phyloP scores from a whole-genome alignment of 2,888 invertebrate species.

The Hirtodrosophila histrioides region DNA sequence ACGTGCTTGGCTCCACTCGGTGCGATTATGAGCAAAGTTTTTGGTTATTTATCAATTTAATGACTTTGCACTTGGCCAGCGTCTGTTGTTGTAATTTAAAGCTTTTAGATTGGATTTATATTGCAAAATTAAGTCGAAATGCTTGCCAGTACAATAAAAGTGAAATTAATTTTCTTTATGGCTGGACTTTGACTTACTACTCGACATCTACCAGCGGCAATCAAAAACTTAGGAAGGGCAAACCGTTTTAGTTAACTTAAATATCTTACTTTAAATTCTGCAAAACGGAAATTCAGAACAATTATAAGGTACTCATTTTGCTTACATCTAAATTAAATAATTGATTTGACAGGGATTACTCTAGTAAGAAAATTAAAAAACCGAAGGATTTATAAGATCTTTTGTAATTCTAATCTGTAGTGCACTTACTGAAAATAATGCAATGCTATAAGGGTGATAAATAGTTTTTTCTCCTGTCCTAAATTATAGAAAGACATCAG shows the following conservation, averaged over 20 bases:
- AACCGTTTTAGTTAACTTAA: background rate
- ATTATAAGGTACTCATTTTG: too few relatives aligned
- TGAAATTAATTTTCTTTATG: conserved; percentile 60
- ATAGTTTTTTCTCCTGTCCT: too few relatives aligned
- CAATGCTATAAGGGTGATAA: too few relatives aligned
- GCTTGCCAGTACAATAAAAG: conserved; percentile 40
- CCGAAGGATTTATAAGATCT: too few relatives aligned
- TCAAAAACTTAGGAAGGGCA: conserved; percentile 1
- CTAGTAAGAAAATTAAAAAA: too few relatives aligned
- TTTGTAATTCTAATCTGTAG: too few relatives aligned
- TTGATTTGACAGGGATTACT: background rate
- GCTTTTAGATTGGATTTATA: conserved; percentile 69
- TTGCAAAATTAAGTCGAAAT: conserved; percentile 58
- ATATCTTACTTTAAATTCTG: background rate
- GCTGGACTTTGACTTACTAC: conserved; percentile 36
- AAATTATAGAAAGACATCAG: too few relatives aligned
- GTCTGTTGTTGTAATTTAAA: conserved; percentile 52
- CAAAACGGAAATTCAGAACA: too few relatives aligned
- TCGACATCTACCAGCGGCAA: background rate
- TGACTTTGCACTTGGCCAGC: conserved; percentile 60
- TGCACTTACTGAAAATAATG: too few relatives aligned
- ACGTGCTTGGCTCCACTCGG: conserved; percentile 42
- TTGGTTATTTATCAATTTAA: conserved; percentile 78
- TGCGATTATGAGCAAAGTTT: conserved; percentile 75
- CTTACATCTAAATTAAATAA: background rate